These are phyloP conservation scores for Triplophysa siluroides DNA, from an alignment of 2,113 vertebrate genomes.

Conservation along the genomic window DNA sequence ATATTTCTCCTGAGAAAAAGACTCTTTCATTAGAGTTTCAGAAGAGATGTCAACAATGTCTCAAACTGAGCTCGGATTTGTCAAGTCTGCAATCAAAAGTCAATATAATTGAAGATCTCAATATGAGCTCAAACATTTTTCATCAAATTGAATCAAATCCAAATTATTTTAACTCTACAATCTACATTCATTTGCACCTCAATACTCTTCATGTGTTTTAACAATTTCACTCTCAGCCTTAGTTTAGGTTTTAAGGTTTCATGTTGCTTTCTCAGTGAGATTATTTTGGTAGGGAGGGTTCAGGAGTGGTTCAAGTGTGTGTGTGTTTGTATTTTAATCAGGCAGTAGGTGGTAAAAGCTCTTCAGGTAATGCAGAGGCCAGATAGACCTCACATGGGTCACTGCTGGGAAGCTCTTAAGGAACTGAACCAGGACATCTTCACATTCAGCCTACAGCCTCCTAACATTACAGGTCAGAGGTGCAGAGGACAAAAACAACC, in stretches of 20 bases:
- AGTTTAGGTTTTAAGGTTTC: not conserved
- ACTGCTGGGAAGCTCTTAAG: slow-evolving; percentile 58
- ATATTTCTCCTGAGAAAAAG: no score
- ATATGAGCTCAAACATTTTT: no score
- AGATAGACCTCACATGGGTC: slow-evolving; percentile 54
- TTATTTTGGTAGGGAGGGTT: not conserved
- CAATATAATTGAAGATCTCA: no score
- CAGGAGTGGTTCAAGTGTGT: not conserved
- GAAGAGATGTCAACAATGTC: no score
- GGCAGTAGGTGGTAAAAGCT: slow-evolving; percentile 53
- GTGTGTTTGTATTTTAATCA: slow-evolving; percentile 52
- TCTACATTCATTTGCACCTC: no score
- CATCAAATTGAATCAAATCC: no score
- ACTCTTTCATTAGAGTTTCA: no score
- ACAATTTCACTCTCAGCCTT: not conserved
- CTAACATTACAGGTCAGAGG: not conserved
- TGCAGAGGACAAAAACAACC: not conserved
- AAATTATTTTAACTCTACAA: no score
- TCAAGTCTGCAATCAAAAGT: no score
- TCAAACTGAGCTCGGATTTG: no score
- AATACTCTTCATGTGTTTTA: no score
- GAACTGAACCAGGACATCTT: slow-evolving; percentile 51
- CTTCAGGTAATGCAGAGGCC: slow-evolving; percentile 52
- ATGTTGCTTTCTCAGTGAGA: not conserved
- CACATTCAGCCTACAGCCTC: not conserved